Percentiles rank a stretch among this genome's conserved stretches.
Conservation (phyloP, 2,888 invertebrate species). For the Sepioteuthis lessoniana region DNA sequence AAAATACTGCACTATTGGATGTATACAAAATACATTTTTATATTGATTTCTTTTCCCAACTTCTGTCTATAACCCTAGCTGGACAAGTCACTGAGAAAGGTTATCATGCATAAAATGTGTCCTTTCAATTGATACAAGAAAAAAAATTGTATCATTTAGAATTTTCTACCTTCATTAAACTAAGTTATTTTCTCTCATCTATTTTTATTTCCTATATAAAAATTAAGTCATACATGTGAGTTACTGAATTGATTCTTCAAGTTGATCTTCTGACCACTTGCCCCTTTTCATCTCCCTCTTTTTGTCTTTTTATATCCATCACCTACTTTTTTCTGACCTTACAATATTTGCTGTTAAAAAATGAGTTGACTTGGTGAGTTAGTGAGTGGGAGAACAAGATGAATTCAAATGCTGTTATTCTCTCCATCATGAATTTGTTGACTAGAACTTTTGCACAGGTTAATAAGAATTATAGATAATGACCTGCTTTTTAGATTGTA, state of each 20-base stretch:
- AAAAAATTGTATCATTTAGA: conserved; percentile 37
- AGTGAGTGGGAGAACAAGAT: background rate
- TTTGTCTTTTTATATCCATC: background rate
- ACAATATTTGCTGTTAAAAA: background rate
- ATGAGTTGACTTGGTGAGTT: background rate
- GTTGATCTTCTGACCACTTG: background rate
- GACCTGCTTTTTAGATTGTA: background rate
- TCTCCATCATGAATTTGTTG: background rate
- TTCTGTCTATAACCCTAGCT: background rate
- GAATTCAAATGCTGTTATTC: background rate
- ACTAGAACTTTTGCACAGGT: background rate
- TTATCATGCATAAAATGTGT: background rate
- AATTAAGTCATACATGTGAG: background rate
- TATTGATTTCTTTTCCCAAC: background rate
- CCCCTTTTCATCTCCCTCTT: background rate
- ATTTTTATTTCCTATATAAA: background rate
- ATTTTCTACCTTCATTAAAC: background rate
- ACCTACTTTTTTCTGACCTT: background rate
- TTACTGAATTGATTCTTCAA: background rate
- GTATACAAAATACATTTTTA: background rate
- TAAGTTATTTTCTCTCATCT: background rate
- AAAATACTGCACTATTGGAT: background rate
- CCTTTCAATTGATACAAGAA: background rate
- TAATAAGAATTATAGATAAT: conserved; percentile 2
- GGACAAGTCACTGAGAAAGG: background rate